Evolutionary conservation across 2,113 vertebrate genomes (phyloP).

Genomic region (Xenopus tropicalis): DNA sequence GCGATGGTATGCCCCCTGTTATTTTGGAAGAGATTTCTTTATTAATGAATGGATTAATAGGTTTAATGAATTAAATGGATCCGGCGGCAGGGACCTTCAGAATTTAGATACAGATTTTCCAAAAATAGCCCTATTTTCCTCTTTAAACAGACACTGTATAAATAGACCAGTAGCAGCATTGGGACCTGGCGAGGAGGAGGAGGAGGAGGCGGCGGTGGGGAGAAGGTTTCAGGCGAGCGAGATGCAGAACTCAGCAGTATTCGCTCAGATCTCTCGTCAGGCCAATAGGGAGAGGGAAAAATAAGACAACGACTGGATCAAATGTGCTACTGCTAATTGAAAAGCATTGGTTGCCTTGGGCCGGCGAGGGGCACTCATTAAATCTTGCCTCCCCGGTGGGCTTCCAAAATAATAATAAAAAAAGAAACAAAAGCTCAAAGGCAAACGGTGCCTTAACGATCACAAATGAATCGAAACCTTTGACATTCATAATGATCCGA

Average conservation of each 20-base stretch:
- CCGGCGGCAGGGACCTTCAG: not conserved
- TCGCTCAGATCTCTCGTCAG: slow-evolving; percentile 4
- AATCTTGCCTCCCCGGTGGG: not conserved
- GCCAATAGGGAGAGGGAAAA: not conserved
- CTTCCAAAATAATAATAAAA: no score
- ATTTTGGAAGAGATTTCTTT: no score
- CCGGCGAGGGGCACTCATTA: not conserved
- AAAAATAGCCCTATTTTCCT: slow-evolving; percentile 12
- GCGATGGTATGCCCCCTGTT: no score
- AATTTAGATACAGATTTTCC: slow-evolving; percentile 9
- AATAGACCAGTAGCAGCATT: slow-evolving; percentile 14
- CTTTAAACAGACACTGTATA: slow-evolving; percentile 18
- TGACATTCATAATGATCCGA: no score
- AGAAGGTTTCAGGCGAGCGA: not conserved
- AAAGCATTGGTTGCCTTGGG: no score
- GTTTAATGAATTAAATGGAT: no score
- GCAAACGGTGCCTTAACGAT: not conserved
- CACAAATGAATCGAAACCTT: no score
- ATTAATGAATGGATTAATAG: no score
- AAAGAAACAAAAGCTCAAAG: no score
- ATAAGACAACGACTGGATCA: not conserved
- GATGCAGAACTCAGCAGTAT: slow-evolving; percentile 31
- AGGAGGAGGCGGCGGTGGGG: not conserved
- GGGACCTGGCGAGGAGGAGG: not conserved
- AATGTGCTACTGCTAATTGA: no score